Evolutionary conservation across 2,797 vertebrate genomes (phyloP).

Genomic region (Neosilurus mollespiculum): DNA sequence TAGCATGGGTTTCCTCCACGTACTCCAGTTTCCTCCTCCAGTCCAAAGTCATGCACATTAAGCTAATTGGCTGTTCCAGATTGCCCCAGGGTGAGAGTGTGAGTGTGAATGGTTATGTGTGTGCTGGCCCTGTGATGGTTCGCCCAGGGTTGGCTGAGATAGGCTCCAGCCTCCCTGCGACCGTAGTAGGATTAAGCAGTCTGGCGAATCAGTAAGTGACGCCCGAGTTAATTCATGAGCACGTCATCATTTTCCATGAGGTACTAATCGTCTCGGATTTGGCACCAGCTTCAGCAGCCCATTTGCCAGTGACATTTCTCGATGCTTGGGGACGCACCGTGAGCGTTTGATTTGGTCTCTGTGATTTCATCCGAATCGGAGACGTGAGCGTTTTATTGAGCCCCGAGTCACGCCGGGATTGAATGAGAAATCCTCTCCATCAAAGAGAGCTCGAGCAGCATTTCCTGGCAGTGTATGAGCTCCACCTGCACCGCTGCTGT

Average conservation of each 20-base stretch:
- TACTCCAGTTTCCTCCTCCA: too few relatives aligned
- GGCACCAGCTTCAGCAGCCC: background rate
- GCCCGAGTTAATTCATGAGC: background rate
- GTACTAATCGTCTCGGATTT: background rate
- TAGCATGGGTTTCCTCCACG: too few relatives aligned
- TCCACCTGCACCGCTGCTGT: conserved; percentile 13
- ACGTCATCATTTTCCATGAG: background rate
- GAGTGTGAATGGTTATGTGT: too few relatives aligned
- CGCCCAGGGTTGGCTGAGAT: too few relatives aligned
- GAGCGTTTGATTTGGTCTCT: background rate
- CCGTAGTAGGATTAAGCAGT: too few relatives aligned
- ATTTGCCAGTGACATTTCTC: background rate
- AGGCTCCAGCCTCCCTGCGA: too few relatives aligned
- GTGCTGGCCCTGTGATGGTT: too few relatives aligned
- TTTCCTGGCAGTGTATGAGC: background rate
- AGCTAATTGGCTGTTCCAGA: too few relatives aligned
- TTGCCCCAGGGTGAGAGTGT: too few relatives aligned
- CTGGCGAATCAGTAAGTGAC: too few relatives aligned
- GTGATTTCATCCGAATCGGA: background rate
- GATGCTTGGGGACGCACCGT: background rate
- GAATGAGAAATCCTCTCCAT: background rate
- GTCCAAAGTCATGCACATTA: too few relatives aligned
- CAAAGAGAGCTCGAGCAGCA: background rate
- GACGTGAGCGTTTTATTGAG: background rate
- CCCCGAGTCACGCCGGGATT: background rate